Evolutionary conservation across 2,888 invertebrate genomes (phyloP).

Genomic region (Trichacis sp.): DNA sequence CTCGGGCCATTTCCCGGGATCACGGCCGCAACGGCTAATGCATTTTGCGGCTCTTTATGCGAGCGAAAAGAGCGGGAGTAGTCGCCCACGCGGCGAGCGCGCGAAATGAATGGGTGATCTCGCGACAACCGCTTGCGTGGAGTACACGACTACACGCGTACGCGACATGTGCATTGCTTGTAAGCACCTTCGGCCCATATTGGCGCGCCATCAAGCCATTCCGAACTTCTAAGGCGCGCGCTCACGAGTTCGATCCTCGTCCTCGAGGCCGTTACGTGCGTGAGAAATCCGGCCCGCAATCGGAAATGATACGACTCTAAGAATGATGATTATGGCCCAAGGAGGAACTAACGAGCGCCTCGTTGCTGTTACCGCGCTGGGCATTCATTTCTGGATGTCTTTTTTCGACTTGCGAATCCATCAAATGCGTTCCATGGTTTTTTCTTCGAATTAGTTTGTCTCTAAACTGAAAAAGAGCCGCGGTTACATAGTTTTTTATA

Average conservation of each 20-base stretch:
- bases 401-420: no score
- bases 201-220: constrained; percentile 27
- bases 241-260: constrained; percentile 33
- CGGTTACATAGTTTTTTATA: no score
- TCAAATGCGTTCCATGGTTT: no score
- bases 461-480: no score
- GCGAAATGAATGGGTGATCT: constrained; percentile 34
- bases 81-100: constrained; percentile 32
- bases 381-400: no score
- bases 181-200: constrained; percentile 20
- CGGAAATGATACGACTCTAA: constrained; percentile 7
- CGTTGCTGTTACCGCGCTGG: no score
- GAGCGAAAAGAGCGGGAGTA: constrained; percentile 27
- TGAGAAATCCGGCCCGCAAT: constrained; percentile 2
- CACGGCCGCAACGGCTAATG: constrained; percentile 25
- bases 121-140: constrained; percentile 1
- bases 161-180: constrained; percentile 21
- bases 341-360: constrained; percentile 4
- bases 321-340: constrained; percentile 9
- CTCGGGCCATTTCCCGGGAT: constrained; percentile 6
- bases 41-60: constrained; percentile 37
- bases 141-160: constrained; percentile 10
- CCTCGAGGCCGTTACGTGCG: constrained; percentile 1
- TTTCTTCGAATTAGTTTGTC: no score
- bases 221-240: constrained; percentile 30